These are phyloP conservation scores for Rhagophthalmus giganteus DNA, from an alignment of 2,888 invertebrate species.

Conservation along the genomic window DNA sequence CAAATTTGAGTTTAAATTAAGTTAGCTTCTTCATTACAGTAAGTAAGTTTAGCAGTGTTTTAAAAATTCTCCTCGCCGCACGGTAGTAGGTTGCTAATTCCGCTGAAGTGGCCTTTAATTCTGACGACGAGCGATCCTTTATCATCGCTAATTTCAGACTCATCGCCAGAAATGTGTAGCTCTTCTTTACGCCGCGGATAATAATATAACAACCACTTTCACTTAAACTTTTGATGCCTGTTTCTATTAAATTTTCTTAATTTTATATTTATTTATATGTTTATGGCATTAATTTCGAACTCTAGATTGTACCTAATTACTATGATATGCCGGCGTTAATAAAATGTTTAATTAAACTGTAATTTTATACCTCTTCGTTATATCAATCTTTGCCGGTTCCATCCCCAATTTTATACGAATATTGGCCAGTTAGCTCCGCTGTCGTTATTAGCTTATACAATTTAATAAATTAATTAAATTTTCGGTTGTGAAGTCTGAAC, in stretches of 20 bases:
- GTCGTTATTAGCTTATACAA: too few species aligned
- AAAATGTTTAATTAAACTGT: too few species aligned
- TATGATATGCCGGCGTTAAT: too few species aligned
- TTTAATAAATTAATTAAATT: too few species aligned
- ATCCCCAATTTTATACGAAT: too few species aligned
- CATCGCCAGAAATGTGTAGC: conserved; percentile 22
- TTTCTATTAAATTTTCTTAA: neutral
- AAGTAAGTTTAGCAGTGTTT: conserved; percentile 46
- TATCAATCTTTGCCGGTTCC: too few species aligned
- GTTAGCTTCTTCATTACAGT: conserved; percentile 51
- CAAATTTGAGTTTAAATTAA: conserved; percentile 49
- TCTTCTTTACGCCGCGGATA: conserved; percentile 5
- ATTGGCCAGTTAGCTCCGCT: too few species aligned
- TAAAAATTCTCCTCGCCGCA: conserved; percentile 37
- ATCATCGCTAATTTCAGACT: conserved; percentile 38
- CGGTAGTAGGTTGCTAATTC: conserved; percentile 28
- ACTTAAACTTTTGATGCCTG: neutral
- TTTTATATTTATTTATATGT: too few species aligned
- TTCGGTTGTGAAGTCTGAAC: too few species aligned
- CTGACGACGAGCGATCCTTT: conserved; percentile 37
- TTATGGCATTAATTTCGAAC: too few species aligned
- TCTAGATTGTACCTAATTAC: too few species aligned
- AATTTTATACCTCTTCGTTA: too few species aligned
- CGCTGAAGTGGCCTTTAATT: conserved; percentile 33
- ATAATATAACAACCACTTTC: conserved; percentile 1